A percentile compares a stretch with the other conserved stretches of the same genome.
Conservation (phyloP, 1,140 invertebrate species). For the Camponotus vicinus region DNA sequence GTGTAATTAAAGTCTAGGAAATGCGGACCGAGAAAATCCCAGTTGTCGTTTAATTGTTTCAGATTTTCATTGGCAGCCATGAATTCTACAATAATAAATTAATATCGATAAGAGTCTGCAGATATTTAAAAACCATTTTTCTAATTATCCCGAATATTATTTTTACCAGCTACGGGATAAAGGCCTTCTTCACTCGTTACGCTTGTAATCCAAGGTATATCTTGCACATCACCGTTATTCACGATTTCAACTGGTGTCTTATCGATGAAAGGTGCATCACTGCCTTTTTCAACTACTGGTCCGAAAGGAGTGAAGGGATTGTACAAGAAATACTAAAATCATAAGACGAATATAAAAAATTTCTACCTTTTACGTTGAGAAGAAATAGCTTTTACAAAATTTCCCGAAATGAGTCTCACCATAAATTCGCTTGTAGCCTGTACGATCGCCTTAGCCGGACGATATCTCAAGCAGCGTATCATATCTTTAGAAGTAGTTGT, state of each 20-base stretch:
- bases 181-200: constrained; percentile 88
- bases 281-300: constrained; percentile 86
- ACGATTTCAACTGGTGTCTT: constrained; percentile 87
- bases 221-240: constrained; percentile 84
- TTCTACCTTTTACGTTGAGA: neutral
- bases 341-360: neutral
- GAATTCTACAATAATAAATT: constrained; percentile 82
- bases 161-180: constrained; percentile 88
- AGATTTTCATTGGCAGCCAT: constrained; percentile 83
- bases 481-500: constrained; percentile 87
- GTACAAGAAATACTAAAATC: constrained; percentile 84
- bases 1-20: constrained; percentile 89
- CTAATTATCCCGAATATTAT: neutral
- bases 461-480: constrained; percentile 90
- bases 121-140: neutral
- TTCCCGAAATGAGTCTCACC: constrained; percentile 72
- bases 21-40: constrained; percentile 87
- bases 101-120: neutral
- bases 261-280: constrained; percentile 86
- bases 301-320: constrained; percentile 89
- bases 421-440: constrained; percentile 83
- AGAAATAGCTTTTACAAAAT: neutral
- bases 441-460: constrained; percentile 87
- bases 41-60: constrained; percentile 86
- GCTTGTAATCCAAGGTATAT: constrained; percentile 88